Evolutionary conservation across 1,140 invertebrate species (phyloP), one percentile per base, ranked within the genome.

Genomic region (Vanessa atalanta): DNA sequence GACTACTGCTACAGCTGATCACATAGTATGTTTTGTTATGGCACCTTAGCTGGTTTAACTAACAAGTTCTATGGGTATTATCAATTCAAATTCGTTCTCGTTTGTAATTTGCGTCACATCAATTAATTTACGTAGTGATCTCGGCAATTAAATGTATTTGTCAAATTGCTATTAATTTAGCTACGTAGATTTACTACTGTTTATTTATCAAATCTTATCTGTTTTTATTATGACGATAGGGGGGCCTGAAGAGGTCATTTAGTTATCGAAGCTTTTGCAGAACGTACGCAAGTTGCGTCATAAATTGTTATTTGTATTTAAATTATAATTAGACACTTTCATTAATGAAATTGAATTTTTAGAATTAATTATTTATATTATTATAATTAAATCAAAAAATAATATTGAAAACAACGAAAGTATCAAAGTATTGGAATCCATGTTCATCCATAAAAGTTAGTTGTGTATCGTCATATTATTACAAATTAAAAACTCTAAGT

Each of bases 221-320:
- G 23, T 60, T 26, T 60, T 60, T 60, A 60, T 26, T 20, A 55
- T 60, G 11, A 60, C 55, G 14, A 60, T 9, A 13, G 55, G 55
- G 55, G 20, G 23, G 2, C 55, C 8, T 43, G 48, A 6, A 51
- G 48, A 60, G 55, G 55, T 60, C 55, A 60, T 13, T 11, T 60
- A 13, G 9, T 20, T 60, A 60, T 60, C 55, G 14, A 60, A 43
- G 37, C 37, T 43, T 43, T 6, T 43, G 8, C 9, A 8, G 15
- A 11, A 26, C 23, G 12, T 26, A 60, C 37, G 37, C 37, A 60
- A 60, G 31, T 60, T 60, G 55, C 55, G 23, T 60, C 55, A 60
- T 23, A 20, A 16, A 53, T 23, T 60, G 20, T 60, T 60, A 26
- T 60, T 60, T 26, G 23, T 51, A 60, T 53, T 8, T 26, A 26